These are phyloP conservation scores for Lepus oiostolus DNA, from an alignment of 2,797 vertebrate species.

Conservation along the genomic window DNA sequence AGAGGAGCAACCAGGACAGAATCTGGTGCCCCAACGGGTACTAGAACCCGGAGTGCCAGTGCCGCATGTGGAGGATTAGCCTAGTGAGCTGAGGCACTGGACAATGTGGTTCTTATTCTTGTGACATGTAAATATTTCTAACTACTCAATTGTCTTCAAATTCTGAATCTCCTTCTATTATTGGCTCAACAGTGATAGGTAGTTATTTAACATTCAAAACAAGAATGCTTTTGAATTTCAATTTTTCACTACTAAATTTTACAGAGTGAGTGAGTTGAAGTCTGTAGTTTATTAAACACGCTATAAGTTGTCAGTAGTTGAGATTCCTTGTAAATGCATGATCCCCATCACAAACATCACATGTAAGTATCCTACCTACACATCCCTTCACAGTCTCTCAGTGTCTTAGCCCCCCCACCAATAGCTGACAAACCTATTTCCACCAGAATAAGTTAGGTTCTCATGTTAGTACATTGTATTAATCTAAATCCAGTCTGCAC, in stretches of 20 bases:
- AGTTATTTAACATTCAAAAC: neutral
- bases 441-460: constrained; percentile 8
- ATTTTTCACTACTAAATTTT: neutral
- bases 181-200: neutral
- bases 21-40: too few relatives aligned
- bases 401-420: neutral
- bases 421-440: neutral
- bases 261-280: neutral
- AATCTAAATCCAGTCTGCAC: constrained; percentile 20
- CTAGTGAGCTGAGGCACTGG: too few relatives aligned
- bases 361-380: neutral
- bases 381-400: neutral
- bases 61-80: too few relatives aligned
- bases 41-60: too few relatives aligned
- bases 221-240: neutral
- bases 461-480: neutral
- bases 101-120: neutral
- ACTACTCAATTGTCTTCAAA: neutral
- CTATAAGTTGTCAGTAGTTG: neutral
- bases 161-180: neutral
- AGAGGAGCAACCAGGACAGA: too few relatives aligned
- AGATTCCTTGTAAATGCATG: neutral
- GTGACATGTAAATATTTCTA: neutral
- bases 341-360: neutral
- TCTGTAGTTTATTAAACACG: neutral